A percentile compares a stretch with the other conserved stretches of the same genome.
These are phyloP conservation scores for Himalopsyche anomala DNA, from an alignment of 2,888 invertebrate species.

Conservation along the genomic window DNA sequence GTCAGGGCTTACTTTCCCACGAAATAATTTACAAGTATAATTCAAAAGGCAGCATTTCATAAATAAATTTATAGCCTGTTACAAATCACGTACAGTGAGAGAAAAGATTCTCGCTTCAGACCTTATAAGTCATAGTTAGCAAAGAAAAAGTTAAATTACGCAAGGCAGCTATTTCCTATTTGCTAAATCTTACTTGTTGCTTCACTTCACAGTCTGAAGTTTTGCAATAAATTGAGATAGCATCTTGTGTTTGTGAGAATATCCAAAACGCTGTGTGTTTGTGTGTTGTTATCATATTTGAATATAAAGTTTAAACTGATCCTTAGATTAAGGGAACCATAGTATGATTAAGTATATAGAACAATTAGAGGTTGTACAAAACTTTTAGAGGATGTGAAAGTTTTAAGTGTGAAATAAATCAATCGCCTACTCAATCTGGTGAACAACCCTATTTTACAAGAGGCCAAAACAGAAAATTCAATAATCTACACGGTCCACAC, in stretches of 20 bases:
- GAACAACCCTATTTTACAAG: no score
- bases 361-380: no score
- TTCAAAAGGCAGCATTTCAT: slow-evolving; percentile 35
- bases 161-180: slow-evolving; percentile 46
- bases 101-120: not conserved
- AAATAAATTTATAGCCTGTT: slow-evolving; percentile 31
- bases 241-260: slow-evolving; percentile 45
- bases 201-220: slow-evolving; percentile 45
- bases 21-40: slow-evolving; percentile 40
- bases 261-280: not conserved
- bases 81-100: slow-evolving; percentile 25
- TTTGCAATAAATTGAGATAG: slow-evolving; percentile 53
- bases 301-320: no score
- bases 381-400: no score
- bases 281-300: no score
- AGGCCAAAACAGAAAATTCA: no score
- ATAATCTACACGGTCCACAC: no score
- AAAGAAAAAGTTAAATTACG: slow-evolving; percentile 51
- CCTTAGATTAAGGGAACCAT: no score
- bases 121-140: slow-evolving; percentile 49
- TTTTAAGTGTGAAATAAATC: no score
- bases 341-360: no score
- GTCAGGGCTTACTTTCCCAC: not conserved
- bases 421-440: no score
- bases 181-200: slow-evolving; percentile 57